These are phyloP conservation scores for Amblyjoppa fuscipennis DNA, from an alignment of 2,888 invertebrate genomes.

Conservation along the genomic window DNA sequence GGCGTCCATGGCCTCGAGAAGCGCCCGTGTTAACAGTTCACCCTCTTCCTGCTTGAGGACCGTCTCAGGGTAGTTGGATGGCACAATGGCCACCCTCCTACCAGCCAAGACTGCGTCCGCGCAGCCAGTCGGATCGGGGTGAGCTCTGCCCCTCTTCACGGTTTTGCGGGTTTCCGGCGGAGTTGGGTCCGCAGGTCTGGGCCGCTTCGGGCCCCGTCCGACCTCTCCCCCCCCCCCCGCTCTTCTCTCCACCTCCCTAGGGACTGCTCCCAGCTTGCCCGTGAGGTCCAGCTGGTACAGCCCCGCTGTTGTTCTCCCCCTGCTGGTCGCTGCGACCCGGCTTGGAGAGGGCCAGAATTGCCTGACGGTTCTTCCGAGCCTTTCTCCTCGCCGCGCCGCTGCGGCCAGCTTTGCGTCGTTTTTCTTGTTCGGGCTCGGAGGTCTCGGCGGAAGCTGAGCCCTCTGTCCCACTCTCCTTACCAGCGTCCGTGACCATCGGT, in stretches of 20 bases:
- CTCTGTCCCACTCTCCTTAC: neutral
- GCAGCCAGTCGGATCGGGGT: conserved; percentile 5
- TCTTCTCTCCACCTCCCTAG: no score
- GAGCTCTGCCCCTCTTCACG: conserved; percentile 9
- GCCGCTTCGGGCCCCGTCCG: conserved; percentile 5
- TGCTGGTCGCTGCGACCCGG: no score
- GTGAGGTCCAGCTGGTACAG: no score
- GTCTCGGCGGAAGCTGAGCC: neutral
- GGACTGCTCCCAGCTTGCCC: no score
- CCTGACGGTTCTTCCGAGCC: neutral
- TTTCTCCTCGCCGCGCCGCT: neutral
- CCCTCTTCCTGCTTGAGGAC: neutral
- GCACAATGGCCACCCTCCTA: conserved; percentile 4
- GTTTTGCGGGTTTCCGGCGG: conserved; percentile 7
- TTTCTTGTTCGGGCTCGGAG: neutral
- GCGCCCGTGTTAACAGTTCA: conserved; percentile 27
- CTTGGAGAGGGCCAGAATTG: no score
- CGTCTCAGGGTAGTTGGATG: neutral
- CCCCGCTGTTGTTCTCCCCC: no score
- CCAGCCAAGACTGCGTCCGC: neutral
- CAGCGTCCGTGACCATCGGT: neutral
- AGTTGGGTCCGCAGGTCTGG: conserved; percentile 19
- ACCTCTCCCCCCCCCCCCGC: neutral
- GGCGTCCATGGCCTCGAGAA: conserved; percentile 32
- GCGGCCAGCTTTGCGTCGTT: neutral